These are phyloP conservation scores for Mus pahari DNA, from an alignment of 2,113 vertebrate genomes.

Conservation along the genomic window DNA sequence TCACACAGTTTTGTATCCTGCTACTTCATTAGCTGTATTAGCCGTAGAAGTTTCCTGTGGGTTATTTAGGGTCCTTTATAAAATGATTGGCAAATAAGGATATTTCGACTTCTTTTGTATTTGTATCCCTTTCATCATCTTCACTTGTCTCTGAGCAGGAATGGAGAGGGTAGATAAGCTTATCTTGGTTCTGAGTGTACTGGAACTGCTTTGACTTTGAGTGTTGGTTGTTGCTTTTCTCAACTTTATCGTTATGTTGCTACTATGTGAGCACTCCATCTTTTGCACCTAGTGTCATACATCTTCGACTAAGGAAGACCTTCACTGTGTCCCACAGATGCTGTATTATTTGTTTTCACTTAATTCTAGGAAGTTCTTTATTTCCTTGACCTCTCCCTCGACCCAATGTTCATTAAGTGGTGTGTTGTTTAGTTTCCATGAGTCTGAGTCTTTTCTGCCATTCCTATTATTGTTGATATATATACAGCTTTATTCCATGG, in stretches of 20 bases:
- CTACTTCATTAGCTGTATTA: background rate
- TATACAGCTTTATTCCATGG: background rate
- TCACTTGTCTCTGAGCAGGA: background rate
- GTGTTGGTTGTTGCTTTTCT: background rate
- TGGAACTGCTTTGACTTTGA: background rate
- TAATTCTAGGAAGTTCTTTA: background rate
- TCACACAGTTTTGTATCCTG: background rate
- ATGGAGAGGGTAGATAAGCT: background rate
- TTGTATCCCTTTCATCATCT: background rate
- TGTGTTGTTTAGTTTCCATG: background rate
- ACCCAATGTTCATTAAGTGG: background rate
- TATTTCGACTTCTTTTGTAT: background rate
- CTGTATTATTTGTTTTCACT: background rate
- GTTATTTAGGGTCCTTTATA: background rate
- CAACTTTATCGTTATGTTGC: background rate
- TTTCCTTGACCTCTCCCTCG: background rate
- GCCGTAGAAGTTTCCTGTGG: background rate
- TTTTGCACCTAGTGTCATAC: background rate
- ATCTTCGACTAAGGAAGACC: background rate
- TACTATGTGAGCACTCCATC: background rate
- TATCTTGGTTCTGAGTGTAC: background rate
- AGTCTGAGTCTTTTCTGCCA: background rate
- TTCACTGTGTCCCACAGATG: background rate
- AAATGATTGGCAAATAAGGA: background rate
- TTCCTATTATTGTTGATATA: background rate